A percentile compares a stretch with the other conserved stretches of the same genome.
These are phyloP conservation scores for Limosa lapponica DNA, from an alignment of 2,797 vertebrate species.

Conservation along the genomic window DNA sequence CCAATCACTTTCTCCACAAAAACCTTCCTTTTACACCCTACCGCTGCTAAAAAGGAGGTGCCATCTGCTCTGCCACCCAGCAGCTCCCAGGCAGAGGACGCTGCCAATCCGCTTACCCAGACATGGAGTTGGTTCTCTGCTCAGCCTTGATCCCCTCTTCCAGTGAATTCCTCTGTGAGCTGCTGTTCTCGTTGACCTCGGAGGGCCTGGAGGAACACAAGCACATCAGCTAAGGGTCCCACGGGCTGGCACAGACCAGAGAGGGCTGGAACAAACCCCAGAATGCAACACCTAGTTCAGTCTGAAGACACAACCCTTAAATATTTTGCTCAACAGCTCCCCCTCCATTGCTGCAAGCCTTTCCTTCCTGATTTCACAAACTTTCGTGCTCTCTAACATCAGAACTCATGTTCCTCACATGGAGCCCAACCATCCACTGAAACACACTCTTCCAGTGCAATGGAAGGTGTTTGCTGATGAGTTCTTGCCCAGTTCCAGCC, in stretches of 20 bases:
- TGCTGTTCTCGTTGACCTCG: conserved; percentile 75
- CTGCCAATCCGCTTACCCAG: conserved; percentile 74
- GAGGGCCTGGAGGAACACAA: conserved; percentile 69
- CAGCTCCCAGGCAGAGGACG: not conserved
- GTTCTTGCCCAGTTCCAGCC: not conserved
- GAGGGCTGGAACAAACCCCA: not conserved
- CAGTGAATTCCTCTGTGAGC: conserved; percentile 86
- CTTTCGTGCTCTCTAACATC: not conserved
- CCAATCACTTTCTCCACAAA: not conserved
- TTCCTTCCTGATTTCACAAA: not conserved
- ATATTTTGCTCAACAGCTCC: not conserved
- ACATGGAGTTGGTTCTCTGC: conserved; percentile 84
- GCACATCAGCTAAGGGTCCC: not conserved
- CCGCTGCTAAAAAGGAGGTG: not conserved
- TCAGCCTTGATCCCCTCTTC: conserved; percentile 84
- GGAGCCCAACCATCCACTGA: not conserved
- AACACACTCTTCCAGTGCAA: not conserved
- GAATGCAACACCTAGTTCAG: not conserved
- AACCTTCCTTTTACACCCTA: not conserved
- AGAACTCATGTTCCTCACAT: not conserved
- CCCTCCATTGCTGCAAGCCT: not conserved
- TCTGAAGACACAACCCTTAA: not conserved
- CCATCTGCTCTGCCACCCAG: not conserved
- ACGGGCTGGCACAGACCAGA: not conserved
- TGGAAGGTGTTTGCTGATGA: not conserved